Evolutionary conservation across 2,888 invertebrate genomes (phyloP), one percentile per base, ranked within the genome.

Genomic region (Lydus trimaculatus): DNA sequence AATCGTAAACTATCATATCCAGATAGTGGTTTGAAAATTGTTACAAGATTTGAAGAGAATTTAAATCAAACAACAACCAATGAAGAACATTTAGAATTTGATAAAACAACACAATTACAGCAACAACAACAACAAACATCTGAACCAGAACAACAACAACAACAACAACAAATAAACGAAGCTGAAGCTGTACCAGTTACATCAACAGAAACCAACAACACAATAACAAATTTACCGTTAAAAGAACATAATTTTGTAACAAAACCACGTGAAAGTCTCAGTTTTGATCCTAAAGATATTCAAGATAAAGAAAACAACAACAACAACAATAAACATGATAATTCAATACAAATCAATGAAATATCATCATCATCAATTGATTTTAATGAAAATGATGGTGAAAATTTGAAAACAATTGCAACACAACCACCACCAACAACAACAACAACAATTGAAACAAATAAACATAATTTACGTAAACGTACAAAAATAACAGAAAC

Each of bases 261-360:
- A 36, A 83, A 81, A 71, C 74, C 77, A 15, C 73, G 83, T 9
- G 83, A 83, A 65, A 83, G 82, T 71, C 79, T 81, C 63, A 79
- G 79, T 71, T 84, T 79, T 65, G 84, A 83, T 67, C 79, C 81
- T 1, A 61, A 77, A 58, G 78, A 73, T 33, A 17, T 17, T 17
- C 75, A 73, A 39, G 77, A 75, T 39, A 79, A 79, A 66, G 79
- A 80, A 61, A 78, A 80, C 36, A 66, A 70, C 25, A 33, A 65
- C 11, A 58, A 80, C 39, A 65, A 69, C n/a, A n/a, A n/a, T n/a
- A n/a, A n/a, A n/a, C n/a, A n/a, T 25, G 28, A 65, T n/a, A 58
- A 82, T 69, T 82, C 87, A 59, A 90, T 91, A 58, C 91, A 91
- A 83, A 91, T 91, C 73, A 89, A 91, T 81, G 91, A 91, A 82